Evolutionary conservation across 1,140 invertebrate genomes (phyloP).

Genomic region (Metopolophium dirhodum): DNA sequence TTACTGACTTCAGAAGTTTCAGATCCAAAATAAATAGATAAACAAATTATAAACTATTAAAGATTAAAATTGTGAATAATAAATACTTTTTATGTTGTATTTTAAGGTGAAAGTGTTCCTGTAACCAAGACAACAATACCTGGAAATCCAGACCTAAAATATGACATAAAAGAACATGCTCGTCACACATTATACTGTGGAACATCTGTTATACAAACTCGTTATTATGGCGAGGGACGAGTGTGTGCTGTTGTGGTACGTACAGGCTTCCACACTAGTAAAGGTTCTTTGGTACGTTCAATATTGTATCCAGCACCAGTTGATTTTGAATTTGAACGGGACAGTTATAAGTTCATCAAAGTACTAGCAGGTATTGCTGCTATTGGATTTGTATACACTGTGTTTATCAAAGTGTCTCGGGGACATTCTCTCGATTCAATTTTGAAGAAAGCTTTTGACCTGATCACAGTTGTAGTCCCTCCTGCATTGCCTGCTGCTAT

Average conservation of each 20-base stretch:
- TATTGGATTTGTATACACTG: conserved; percentile 83
- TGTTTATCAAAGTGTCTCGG: conserved; percentile 78
- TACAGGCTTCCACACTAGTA: conserved; percentile 87
- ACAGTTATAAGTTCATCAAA: conserved; percentile 90
- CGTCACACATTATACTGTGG: conserved; percentile 75
- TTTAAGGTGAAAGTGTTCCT: conserved; percentile 73
- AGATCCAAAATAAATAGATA: neutral
- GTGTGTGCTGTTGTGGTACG: conserved; percentile 74
- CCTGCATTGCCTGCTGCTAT: conserved; percentile 92
- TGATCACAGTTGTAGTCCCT: conserved; percentile 92
- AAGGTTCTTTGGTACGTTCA: conserved; percentile 89
- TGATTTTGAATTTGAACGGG: conserved; percentile 93
- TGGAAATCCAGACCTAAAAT: conserved; percentile 69
- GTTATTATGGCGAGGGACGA: conserved; percentile 73
- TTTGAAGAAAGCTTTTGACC: conserved; percentile 81
- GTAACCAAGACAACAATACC: conserved; percentile 89
- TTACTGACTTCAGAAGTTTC: neutral
- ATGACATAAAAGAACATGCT: conserved; percentile 82
- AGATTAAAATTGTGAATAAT: neutral
- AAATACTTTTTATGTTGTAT: conserved; percentile 18
- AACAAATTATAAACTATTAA: neutral
- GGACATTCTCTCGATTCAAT: conserved; percentile 70
- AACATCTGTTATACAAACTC: conserved; percentile 70
- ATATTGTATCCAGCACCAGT: conserved; percentile 94
- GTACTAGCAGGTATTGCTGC: conserved; percentile 79